phyloP scores from a whole-genome alignment of 2,113 vertebrate genomes.

The Oxyura jamaicensis region DNA sequence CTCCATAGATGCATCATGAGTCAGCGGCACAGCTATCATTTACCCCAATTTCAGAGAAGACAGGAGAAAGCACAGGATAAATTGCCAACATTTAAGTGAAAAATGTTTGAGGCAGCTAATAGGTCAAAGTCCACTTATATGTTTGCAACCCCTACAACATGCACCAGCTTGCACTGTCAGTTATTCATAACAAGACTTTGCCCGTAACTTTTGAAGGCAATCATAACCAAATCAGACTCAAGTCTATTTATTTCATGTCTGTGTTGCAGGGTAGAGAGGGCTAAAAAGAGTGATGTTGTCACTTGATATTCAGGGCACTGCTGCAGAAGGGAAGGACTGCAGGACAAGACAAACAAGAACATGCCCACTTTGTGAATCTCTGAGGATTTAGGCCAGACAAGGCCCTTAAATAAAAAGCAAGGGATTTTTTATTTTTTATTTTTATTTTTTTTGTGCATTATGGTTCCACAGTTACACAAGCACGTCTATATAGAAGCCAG shows the following conservation, averaged over 20 bases:
- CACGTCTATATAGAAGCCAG: neutral
- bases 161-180: neutral
- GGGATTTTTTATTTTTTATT: neutral
- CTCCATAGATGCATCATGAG: neutral
- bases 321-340: neutral
- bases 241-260: neutral
- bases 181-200: neutral
- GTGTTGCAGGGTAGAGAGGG: neutral
- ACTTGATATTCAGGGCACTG: too few species aligned
- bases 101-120: neutral
- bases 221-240: neutral
- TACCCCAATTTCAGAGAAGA: neutral
- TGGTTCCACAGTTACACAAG: neutral
- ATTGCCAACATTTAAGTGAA: neutral
- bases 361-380: neutral
- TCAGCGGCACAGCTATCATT: neutral
- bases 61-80: neutral
- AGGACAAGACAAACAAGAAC: neutral
- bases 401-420: neutral
- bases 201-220: neutral
- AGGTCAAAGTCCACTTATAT: neutral
- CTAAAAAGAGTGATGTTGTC: neutral
- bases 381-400: neutral
- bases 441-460: neutral
- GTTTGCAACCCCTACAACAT: fast-evolving